Evolutionary conservation across 2,888 invertebrate species (phyloP), one percentile per base, ranked within the genome.

Genomic region (Troides oblongomaculatus): DNA sequence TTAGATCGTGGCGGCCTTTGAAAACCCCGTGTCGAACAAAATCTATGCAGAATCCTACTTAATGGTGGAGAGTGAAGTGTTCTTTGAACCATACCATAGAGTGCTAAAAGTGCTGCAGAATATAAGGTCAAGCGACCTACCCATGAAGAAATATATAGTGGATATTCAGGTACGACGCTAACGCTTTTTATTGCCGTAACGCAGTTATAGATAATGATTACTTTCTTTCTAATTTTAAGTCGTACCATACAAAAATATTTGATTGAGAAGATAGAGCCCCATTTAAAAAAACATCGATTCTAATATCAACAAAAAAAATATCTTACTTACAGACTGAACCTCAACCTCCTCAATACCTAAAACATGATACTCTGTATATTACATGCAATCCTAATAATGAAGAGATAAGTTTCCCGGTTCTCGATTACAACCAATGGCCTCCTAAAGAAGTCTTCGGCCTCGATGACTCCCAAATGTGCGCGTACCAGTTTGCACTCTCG

Each of bases 21-120:
- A 89, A 78, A 87, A 79, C 62, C 86, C 87, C 21, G 85, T 90
- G 7, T 86, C 90, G 0, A 82, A 82, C 56, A 82, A 74, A 1
- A 84, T 90, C 69, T 87, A 84, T 36, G 81, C 85, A 0, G 82
- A 88, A 71, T 73, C 85, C 0, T 94, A 93, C 72, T 78, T 94
- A 0, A 96, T 97, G 96, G 93, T 96, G 2, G 97, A 97, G 82
- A 95, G 96, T 66, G 95, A 94, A 65, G 95, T 96, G 0, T 97
- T 95, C 83, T 97, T 97, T 81, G 97, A 97, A 79, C 96, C 97
- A 0, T 97, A 97, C 80, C 93, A 95, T 73, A 95, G 96, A 78
- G 96, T 97, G 0, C 87, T 97, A 66, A 93, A 92, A 74, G 96
- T 95, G n/a, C 81, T 97, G 39, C 94, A 96, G 78, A 84, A 85